phyloP scores from a whole-genome alignment of 1,140 invertebrate species.

The Cataglyphis hispanica region DNA sequence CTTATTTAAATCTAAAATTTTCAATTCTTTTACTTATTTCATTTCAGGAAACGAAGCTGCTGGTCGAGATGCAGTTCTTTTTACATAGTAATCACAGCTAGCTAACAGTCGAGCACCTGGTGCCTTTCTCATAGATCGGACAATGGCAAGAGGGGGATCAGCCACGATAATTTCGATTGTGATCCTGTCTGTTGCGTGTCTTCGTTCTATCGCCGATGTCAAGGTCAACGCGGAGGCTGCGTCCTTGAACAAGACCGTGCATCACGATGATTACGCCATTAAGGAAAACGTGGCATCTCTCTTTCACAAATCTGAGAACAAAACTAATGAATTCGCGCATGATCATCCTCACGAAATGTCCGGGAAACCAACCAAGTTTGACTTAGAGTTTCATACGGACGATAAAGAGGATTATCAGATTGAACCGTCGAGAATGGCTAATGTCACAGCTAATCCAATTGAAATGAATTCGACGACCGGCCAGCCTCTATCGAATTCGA shows the following conservation, averaged over 20 bases:
- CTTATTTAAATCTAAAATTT: background rate
- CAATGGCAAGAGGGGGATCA: conserved; percentile 73
- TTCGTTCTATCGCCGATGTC: conserved; percentile 68
- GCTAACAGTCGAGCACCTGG: conserved; percentile 55
- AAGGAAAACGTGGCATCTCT: conserved; percentile 60
- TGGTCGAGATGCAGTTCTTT: conserved; percentile 69
- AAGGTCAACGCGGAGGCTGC: conserved; percentile 70
- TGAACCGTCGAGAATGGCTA: conserved; percentile 70
- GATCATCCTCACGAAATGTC: conserved; percentile 74
- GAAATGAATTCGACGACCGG: background rate
- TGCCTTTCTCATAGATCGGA: conserved; percentile 54
- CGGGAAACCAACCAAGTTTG: conserved; percentile 83
- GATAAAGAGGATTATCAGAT: conserved; percentile 71
- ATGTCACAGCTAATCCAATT: conserved; percentile 35
- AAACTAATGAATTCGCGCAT: background rate
- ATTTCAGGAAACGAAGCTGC: conserved; percentile 50
- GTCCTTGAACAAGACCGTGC: conserved; percentile 73
- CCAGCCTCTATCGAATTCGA: background rate
- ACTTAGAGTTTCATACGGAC: conserved; percentile 77
- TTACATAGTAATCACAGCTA: conserved; percentile 61
- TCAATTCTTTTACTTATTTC: background rate
- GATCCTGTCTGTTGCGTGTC: conserved; percentile 72
- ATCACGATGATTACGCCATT: conserved; percentile 4
- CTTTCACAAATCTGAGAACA: conserved; percentile 2
- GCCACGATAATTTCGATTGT: conserved; percentile 68